phyloP scores from a whole-genome alignment of 2,888 invertebrate species.

The Nineta flava region DNA sequence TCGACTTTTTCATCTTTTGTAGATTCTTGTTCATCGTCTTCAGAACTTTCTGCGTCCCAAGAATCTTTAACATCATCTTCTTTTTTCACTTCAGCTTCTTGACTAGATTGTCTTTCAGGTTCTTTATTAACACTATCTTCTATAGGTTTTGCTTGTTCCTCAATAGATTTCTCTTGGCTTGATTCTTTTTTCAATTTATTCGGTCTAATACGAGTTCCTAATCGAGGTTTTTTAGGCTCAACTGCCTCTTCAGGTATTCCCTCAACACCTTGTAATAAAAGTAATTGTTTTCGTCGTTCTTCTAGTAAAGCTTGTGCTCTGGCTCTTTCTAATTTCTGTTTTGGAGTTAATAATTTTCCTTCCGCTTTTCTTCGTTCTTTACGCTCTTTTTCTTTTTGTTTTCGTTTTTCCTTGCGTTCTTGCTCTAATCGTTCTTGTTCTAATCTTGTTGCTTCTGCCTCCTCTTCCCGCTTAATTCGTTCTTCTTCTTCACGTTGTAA shows the following conservation, averaged over 20 bases:
- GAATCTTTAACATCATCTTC: constrained; percentile 58
- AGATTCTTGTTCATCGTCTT: constrained; percentile 26
- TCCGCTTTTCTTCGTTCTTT: constrained; percentile 91
- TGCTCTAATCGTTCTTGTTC: constrained; percentile 68
- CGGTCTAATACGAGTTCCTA: constrained; percentile 59
- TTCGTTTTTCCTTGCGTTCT: constrained; percentile 76
- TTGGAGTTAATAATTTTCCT: constrained; percentile 83
- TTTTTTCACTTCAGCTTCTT: constrained; percentile 21
- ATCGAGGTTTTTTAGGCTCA: constrained; percentile 40
- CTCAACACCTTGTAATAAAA: neutral
- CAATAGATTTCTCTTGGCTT: constrained; percentile 33
- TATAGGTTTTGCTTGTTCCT: constrained; percentile 12
- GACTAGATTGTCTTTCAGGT: constrained; percentile 20
- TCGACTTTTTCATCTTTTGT: neutral
- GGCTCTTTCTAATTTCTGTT: constrained; percentile 82
- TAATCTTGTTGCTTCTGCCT: constrained; percentile 52
- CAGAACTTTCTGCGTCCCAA: constrained; percentile 67
- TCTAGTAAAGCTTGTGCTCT: constrained; percentile 79
- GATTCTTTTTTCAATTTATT: constrained; percentile 50
- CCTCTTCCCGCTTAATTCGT: constrained; percentile 52
- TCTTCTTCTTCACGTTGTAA: constrained; percentile 63
- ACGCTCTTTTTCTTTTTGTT: constrained; percentile 82
- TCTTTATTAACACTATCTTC: constrained; percentile 11
- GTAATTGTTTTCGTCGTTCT: constrained; percentile 69
- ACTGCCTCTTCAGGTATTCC: constrained; percentile 38